Percentiles rank a stretch among this genome's conserved stretches.
phyloP scores from a whole-genome alignment of 2,113 vertebrate species.

The Rousettus leschenaultii region DNA sequence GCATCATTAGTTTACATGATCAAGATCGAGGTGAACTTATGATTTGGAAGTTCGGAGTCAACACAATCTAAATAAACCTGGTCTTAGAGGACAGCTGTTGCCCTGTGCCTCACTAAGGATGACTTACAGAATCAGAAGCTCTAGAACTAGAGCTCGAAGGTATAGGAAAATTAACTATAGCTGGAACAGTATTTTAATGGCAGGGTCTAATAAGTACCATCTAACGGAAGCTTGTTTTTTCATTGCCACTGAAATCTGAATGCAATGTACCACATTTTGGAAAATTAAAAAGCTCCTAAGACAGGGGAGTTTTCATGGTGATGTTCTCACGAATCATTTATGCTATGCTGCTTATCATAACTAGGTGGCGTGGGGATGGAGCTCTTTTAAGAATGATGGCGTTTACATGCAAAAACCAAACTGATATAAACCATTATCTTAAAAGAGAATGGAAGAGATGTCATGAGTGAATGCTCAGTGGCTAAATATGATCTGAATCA shows the following conservation, averaged over 20 bases:
- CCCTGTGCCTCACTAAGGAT: not conserved
- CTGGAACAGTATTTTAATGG: not conserved
- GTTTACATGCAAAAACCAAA: constrained; percentile 25
- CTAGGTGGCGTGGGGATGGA: not conserved
- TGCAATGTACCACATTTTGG: not conserved
- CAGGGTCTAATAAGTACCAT: not conserved
- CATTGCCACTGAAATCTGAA: not conserved
- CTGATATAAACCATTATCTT: not conserved
- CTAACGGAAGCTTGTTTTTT: not conserved
- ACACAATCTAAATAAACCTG: constrained; percentile 27
- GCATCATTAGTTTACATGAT: not conserved
- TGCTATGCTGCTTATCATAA: not conserved
- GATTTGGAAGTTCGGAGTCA: constrained; percentile 25
- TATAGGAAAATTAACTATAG: not conserved
- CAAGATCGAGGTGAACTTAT: not conserved
- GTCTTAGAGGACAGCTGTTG: not conserved
- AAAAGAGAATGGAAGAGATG: not conserved
- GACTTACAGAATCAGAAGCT: not conserved
- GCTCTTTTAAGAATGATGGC: not conserved
- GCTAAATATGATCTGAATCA: not conserved
- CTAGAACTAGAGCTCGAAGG: not conserved
- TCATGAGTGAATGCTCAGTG: not conserved
- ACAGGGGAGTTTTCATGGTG: not conserved
- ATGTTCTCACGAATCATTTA: not conserved
- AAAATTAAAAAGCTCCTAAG: not conserved